Evolutionary conservation across 30 jellyfish, hydroid and myxozoan genomes (phyloP).

Genomic region (Phacellophora camtschatica): DNA sequence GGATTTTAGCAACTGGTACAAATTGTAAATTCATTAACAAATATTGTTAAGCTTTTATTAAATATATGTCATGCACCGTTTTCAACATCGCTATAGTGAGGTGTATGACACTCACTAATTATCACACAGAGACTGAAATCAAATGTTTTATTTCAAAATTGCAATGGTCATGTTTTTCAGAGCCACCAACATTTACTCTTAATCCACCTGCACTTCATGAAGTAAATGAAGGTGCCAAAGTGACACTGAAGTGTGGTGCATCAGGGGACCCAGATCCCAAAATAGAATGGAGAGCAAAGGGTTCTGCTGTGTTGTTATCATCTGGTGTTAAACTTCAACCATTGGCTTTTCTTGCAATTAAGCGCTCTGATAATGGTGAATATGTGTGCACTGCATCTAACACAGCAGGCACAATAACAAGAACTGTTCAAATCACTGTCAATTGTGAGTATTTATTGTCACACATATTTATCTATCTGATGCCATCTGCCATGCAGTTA

Average conservation of each 20-base stretch:
- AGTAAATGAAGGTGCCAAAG: conserved; percentile 30
- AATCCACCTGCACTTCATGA: background rate
- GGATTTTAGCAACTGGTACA: too few species aligned
- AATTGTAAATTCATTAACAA: too few species aligned
- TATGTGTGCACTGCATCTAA: conserved; percentile 71
- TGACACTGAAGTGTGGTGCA: conserved; percentile 40
- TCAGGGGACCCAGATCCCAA: conserved; percentile 32
- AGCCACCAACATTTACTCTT: conserved; percentile 17
- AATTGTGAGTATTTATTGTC: conserved; percentile 49
- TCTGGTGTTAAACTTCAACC: conserved; percentile 7
- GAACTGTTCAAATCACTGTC: conserved; percentile 25
- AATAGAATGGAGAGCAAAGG: conserved; percentile 32
- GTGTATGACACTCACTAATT: too few species aligned
- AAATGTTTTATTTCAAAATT: background rate
- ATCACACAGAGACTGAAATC: background rate
- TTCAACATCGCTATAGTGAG: too few species aligned
- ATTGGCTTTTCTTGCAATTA: conserved; percentile 7
- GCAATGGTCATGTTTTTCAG: background rate
- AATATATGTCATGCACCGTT: too few species aligned
- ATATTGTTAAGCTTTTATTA: too few species aligned
- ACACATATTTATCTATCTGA: too few species aligned
- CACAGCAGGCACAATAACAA: conserved; percentile 55
- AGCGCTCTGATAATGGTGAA: conserved; percentile 45
- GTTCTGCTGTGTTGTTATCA: background rate
- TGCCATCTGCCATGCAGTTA: too few species aligned